Evolutionary conservation across 2,113 vertebrate species (phyloP), one percentile per base, ranked within the genome.

Genomic region (Seriola rivoliana): DNA sequence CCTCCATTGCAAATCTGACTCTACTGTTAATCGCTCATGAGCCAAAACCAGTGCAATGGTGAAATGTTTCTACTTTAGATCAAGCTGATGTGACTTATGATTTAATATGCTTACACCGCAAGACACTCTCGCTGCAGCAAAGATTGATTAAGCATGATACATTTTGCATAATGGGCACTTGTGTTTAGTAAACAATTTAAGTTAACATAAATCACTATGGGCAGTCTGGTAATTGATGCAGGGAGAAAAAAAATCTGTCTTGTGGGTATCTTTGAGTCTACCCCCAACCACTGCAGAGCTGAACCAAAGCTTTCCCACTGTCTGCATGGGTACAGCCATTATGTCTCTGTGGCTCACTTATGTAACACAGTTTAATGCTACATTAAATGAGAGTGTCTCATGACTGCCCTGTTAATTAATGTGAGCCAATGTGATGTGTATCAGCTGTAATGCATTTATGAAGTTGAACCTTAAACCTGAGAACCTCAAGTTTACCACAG

Each of bases 161-260:
- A 81, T 88, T 93, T 87, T 88, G 79, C 85, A 86, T 89, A 87
- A 91, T 81, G 74, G 52, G 19, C 64, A 62, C 68, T 87, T 85
- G 64, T 85, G 78, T 88, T 88, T 52, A 66, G 86, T 83, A 85
- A 91, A 92, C 75, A 84, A 65, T 85, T 89, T 84, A 29, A 79
- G n/a, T 75, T 64, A 52, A 55, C 80, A 87, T 84, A 82, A 90
- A 90, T 91, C 85, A 89, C 29, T 40, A 38, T 32, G 48, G 54
- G 70, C 76, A 63, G 23, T 55, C 50, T 52, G 55, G 64, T 64
- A 84, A 79, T 57, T 90, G 80, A 88, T 78, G 36, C 44, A 32
- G 13, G 69, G n/a, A 82, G 60, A 57, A 34, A 78, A 78, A 68
- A 78, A 68, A 80, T 62, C 6, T 63, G 60, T 63, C 44, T 44